Conservation (phyloP, 2,888 invertebrate genomes). For the Drosophila mulleri region DNA sequence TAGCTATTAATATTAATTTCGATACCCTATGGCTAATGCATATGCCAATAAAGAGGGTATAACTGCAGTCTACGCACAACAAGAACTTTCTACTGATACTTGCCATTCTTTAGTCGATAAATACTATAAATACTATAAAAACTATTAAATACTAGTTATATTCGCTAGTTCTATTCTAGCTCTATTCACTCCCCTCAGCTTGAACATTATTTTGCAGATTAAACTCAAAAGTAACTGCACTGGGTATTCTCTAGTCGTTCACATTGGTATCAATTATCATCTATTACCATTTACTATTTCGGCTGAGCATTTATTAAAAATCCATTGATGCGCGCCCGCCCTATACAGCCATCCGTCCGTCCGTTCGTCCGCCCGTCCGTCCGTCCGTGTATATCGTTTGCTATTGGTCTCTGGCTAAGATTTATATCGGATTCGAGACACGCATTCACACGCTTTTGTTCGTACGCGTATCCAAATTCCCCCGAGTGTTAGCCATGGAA, state of each 20-base stretch:
- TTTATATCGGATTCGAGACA: constrained; percentile 73
- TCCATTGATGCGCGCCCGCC: constrained; percentile 63
- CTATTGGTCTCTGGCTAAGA: constrained; percentile 44
- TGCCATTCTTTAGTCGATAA: background rate
- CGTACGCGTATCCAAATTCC: constrained; percentile 76
- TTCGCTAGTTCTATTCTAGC: too few relatives aligned
- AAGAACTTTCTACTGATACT: background rate
- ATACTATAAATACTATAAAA: too few relatives aligned
- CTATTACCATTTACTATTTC: constrained; percentile 27
- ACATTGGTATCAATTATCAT: background rate
- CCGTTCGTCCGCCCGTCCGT: too few relatives aligned
- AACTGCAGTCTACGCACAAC: accelerated
- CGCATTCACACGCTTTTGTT: constrained; percentile 74
- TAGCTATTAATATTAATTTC: constrained; percentile 51
- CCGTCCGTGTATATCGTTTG: background rate
- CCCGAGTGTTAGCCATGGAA: constrained; percentile 48
- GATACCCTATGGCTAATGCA: constrained; percentile 1
- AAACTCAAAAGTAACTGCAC: too few relatives aligned
- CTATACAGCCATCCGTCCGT: background rate
- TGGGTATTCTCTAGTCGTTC: constrained; percentile 6
- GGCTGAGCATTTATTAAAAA: constrained; percentile 69
- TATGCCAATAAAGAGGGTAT: background rate
- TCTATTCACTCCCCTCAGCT: background rate
- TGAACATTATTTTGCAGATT: too few relatives aligned
- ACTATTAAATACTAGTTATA: too few relatives aligned